Conservation (phyloP, 2,113 vertebrate species). For the Burhinus bistriatus region DNA sequence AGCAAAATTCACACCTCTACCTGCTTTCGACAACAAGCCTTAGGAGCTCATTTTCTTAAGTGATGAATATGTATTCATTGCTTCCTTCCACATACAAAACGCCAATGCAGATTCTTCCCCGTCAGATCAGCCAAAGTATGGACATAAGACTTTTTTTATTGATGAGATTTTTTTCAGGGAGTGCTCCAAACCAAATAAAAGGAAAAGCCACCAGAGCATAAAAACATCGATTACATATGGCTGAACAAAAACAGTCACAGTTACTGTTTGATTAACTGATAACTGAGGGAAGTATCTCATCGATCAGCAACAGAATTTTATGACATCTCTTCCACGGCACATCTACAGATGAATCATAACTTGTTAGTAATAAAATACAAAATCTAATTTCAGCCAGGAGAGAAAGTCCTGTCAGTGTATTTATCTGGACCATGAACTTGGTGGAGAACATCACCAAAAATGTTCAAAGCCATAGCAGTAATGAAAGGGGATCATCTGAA, state of each 20-base stretch:
- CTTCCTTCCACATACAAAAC: neutral
- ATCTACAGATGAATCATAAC: neutral
- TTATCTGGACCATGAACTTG: neutral
- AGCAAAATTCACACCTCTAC: neutral
- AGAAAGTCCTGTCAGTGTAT: neutral
- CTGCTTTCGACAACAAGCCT: neutral
- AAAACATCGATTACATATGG: neutral
- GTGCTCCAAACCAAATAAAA: neutral
- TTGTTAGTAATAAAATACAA: neutral
- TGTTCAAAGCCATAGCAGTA: neutral
- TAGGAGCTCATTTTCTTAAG: neutral
- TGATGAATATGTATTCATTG: neutral
- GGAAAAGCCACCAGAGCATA: neutral
- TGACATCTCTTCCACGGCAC: neutral
- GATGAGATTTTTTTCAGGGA: neutral
- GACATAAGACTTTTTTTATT: neutral
- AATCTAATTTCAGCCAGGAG: neutral
- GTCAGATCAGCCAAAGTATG: neutral
- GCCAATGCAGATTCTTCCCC: neutral
- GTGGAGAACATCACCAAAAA: neutral
- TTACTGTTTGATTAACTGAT: neutral
- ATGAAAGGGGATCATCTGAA: neutral
- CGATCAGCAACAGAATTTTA: neutral
- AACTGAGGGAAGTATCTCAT: neutral
- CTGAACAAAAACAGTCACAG: neutral